These are phyloP conservation scores for Bombycilla garrulus DNA, from an alignment of 2,113 vertebrate species.

Conservation along the genomic window DNA sequence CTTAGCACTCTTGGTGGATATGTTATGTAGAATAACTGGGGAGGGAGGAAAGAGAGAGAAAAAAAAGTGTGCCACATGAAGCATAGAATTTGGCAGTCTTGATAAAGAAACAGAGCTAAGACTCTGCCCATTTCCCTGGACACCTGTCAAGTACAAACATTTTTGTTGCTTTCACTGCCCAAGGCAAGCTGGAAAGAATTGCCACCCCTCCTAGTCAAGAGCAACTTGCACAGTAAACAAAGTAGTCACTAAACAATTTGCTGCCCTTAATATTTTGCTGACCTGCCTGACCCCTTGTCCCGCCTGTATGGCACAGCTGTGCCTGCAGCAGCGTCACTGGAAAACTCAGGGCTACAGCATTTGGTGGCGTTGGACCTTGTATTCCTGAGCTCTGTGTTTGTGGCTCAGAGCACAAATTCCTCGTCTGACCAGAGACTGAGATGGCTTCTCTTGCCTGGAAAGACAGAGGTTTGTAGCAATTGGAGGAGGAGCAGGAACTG, in stretches of 20 bases:
- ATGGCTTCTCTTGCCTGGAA: background rate
- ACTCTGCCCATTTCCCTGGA: background rate
- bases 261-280: constrained; percentile 35
- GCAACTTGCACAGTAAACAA: constrained; percentile 24
- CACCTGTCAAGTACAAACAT: background rate
- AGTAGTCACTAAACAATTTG: constrained; percentile 27
- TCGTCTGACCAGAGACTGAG: background rate
- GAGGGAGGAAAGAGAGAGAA: background rate
- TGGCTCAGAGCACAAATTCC: background rate
- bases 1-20: background rate
- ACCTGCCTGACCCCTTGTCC: background rate
- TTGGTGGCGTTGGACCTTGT: fast-evolving
- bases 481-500: background rate
- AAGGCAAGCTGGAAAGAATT: constrained; percentile 10
- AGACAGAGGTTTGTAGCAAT: background rate
- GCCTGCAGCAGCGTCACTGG: background rate
- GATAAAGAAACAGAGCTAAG: background rate
- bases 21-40: background rate
- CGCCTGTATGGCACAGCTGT: background rate
- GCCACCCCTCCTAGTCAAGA: background rate
- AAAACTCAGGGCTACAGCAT: fast-evolving
- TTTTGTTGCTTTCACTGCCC: constrained; percentile 14
- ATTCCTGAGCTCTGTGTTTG: background rate
- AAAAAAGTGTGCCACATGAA: background rate
- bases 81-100: background rate